Evolutionary conservation across 2,888 invertebrate genomes (phyloP).

Genomic region (Neocrepidodera transversa): DNA sequence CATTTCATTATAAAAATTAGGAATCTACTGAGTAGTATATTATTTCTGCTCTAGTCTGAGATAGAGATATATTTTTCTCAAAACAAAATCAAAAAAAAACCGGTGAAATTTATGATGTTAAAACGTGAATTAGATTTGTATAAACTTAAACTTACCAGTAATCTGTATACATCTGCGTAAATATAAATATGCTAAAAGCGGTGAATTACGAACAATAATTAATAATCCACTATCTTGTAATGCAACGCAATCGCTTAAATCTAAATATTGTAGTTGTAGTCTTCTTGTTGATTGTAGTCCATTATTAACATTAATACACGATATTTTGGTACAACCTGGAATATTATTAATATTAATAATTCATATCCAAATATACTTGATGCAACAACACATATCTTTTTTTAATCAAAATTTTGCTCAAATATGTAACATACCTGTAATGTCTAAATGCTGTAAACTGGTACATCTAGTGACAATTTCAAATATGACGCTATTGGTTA

Average conservation of each 20-base stretch:
- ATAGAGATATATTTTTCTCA: too few relatives aligned
- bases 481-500: constrained; percentile 79
- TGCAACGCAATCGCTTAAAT: constrained; percentile 87
- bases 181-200: constrained; percentile 86
- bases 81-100: too few relatives aligned
- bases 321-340: constrained; percentile 77
- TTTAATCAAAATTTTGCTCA: too few relatives aligned
- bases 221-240: constrained; percentile 86
- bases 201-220: constrained; percentile 85
- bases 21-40: too few relatives aligned
- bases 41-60: too few relatives aligned
- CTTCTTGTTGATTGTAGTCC: constrained; percentile 70
- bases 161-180: constrained; percentile 87
- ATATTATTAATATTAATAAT: neutral
- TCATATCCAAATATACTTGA: too few relatives aligned
- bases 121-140: too few relatives aligned
- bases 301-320: constrained; percentile 76
- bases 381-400: too few relatives aligned
- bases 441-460: constrained; percentile 83
- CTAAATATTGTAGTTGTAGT: constrained; percentile 84
- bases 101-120: too few relatives aligned
- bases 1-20: too few relatives aligned
- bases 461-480: constrained; percentile 81
- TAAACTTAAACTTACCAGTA: constrained; percentile 72
- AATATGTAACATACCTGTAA: constrained; percentile 79